Base-by-base conservation (phyloP, 1,140 invertebrate species). In the Coboldia fuscipes region DNA sequence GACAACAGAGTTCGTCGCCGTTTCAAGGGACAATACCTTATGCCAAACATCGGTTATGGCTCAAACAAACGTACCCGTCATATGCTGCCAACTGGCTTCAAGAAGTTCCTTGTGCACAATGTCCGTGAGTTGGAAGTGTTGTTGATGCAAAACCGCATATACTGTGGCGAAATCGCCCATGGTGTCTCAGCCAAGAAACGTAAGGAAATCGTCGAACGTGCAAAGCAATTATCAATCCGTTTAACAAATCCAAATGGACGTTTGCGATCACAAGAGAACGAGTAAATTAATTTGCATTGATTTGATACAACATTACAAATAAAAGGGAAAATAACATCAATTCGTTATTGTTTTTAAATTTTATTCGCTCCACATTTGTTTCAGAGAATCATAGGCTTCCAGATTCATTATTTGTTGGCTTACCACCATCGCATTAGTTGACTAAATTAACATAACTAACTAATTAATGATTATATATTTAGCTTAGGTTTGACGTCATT, bases 1-100 rank as follows among this genome's bases (percentile, higher is more conserved):
- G 96, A 99, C 62, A 99, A 98, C 73, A 75, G 93, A 65, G 93
- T 98, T 8, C 73, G 96, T 43, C 78, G 94, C 51, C 71, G 90
- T 42, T 99, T 98, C 65, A 98, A 97, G 75, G 96, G 96, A 17
- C 89, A 97, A 55, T 92, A 82, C 53, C 63, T 88, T 60, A 98
- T 99, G 94, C 96, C 96, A 28, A 93, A 81, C 51, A 96, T 99
- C 64, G 96, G 94, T 77, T 98, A 97, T 60, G 93, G 96, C 48
- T 88, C 86, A 41, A 83, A 80, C 53, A 82, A 85, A 52, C 83
- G 79, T 47, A 94, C 89, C 24, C 77, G 75, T 56, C 89, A 97
- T 56, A 85, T 97, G 75, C 71, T 97, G 26, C 93, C 92, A 27
- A 96, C 88, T 61, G 92, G 92, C 37, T 98, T 97, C 70, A 74